Evolutionary conservation across 2,888 invertebrate genomes (phyloP).

Genomic region (Dolomedes plantarius): DNA sequence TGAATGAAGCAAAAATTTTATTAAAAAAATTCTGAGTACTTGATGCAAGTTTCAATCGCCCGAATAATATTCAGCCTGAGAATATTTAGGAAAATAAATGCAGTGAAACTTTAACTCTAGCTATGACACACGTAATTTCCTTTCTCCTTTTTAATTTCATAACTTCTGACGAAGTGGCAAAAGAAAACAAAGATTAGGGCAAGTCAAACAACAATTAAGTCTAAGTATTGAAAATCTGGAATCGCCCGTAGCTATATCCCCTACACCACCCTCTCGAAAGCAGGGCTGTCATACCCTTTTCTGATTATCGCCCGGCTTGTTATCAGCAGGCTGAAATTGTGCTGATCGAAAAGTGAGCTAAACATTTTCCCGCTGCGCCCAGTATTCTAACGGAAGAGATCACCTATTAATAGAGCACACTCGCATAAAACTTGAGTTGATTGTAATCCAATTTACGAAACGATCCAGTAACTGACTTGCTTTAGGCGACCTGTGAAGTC

Average conservation of each 20-base stretch:
- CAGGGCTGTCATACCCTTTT: conserved; percentile 60
- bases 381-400: conserved; percentile 52
- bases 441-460: conserved; percentile 70
- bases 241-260: conserved; percentile 27
- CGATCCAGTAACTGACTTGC: conserved; percentile 51
- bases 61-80: too few relatives aligned
- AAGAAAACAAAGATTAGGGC: conserved; percentile 55
- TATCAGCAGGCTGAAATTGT: conserved; percentile 60
- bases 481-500: conserved; percentile 55
- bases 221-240: conserved; percentile 59
- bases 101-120: too few relatives aligned
- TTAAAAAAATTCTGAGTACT: too few relatives aligned
- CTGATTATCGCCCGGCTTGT: conserved; percentile 61
- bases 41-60: too few relatives aligned
- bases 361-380: conserved; percentile 57
- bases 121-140: neutral
- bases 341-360: conserved; percentile 66
- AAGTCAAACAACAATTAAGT: conserved; percentile 67
- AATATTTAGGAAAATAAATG: too few relatives aligned
- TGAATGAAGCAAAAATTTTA: too few relatives aligned
- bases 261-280: neutral
- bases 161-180: neutral
- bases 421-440: conserved; percentile 70
- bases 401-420: conserved; percentile 70
- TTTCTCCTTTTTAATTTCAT: conserved; percentile 33